phyloP scores from a whole-genome alignment of 92 coral and sea anemone species.

The Paramuricea clavata region DNA sequence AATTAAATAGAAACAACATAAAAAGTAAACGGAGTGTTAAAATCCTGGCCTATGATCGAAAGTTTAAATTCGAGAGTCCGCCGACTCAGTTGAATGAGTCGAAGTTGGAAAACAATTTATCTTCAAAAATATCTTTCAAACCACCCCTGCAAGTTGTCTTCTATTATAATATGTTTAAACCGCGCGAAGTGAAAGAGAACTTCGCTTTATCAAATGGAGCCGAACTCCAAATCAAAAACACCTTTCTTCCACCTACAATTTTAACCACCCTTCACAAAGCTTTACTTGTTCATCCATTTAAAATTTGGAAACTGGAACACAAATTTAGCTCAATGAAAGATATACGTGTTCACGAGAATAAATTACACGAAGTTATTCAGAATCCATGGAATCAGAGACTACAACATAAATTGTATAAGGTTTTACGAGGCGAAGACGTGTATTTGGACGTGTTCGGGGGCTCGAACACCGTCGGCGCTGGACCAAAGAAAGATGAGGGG shows the following conservation, averaged over 20 bases:
- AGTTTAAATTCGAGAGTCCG: too few relatives aligned
- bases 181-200: neutral
- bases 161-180: neutral
- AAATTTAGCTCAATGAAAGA: slow-evolving; percentile 21
- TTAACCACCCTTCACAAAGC: slow-evolving; percentile 7
- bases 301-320: slow-evolving; percentile 11
- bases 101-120: too few relatives aligned
- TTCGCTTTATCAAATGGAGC: neutral
- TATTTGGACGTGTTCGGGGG: slow-evolving; percentile 63
- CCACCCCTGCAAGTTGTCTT: neutral
- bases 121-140: too few relatives aligned
- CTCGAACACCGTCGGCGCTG: slow-evolving; percentile 70
- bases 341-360: slow-evolving; percentile 15
- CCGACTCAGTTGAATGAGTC: neutral
- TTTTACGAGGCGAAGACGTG: slow-evolving; percentile 42
- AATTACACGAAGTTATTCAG: neutral
- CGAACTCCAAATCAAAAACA: neutral
- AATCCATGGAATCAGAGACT: slow-evolving; percentile 33
- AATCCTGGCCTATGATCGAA: too few relatives aligned
- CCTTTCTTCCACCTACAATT: neutral
- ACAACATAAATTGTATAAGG: slow-evolving; percentile 38
- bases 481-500: slow-evolving; percentile 45
- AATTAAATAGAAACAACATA: too few relatives aligned
- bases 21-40: too few relatives aligned
- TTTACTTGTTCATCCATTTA: slow-evolving; percentile 23